A percentile compares a stretch with the other conserved stretches of the same genome.
phyloP scores from a whole-genome alignment of 2,888 invertebrate genomes.

The Achlya flavicornis region DNA sequence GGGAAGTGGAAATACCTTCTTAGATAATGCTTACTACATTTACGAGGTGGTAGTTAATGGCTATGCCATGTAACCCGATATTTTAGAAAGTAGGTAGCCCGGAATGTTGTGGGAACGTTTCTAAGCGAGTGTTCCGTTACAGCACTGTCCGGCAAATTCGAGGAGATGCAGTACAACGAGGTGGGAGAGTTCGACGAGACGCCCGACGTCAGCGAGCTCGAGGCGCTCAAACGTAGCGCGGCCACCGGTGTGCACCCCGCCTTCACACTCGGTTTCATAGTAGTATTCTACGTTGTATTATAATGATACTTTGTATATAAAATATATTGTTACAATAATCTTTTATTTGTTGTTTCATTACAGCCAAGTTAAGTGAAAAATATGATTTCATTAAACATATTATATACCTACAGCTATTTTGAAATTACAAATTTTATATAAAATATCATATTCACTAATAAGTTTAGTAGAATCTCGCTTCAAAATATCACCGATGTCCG shows the following conservation, averaged over 20 bases:
- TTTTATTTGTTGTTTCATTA: constrained; percentile 53
- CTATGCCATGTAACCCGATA: constrained; percentile 58
- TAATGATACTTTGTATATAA: constrained; percentile 78
- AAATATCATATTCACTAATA: not conserved
- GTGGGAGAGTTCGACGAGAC: constrained; percentile 70
- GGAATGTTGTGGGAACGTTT: constrained; percentile 35
- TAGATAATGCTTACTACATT: constrained; percentile 36
- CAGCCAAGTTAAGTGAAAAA: not conserved
- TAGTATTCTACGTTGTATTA: constrained; percentile 66
- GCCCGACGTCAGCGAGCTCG: constrained; percentile 75
- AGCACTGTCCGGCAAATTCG: constrained; percentile 78
- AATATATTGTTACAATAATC: constrained; percentile 78
- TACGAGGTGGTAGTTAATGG: constrained; percentile 56
- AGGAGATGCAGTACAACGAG: constrained; percentile 79
- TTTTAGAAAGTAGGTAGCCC: constrained; percentile 40
- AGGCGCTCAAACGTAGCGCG: constrained; percentile 72
- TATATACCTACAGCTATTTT: too few species aligned
- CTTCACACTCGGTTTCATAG: constrained; percentile 45
- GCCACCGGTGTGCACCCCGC: constrained; percentile 35
- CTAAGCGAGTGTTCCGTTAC: constrained; percentile 47
- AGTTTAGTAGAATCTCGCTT: too few species aligned
- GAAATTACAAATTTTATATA: too few species aligned
- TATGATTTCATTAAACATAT: not conserved
- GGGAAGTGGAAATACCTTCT: not conserved
- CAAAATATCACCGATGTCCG: not conserved